Base-by-base conservation (phyloP, 2,797 vertebrate genomes). In the Halcyon chelicuti region DNA sequence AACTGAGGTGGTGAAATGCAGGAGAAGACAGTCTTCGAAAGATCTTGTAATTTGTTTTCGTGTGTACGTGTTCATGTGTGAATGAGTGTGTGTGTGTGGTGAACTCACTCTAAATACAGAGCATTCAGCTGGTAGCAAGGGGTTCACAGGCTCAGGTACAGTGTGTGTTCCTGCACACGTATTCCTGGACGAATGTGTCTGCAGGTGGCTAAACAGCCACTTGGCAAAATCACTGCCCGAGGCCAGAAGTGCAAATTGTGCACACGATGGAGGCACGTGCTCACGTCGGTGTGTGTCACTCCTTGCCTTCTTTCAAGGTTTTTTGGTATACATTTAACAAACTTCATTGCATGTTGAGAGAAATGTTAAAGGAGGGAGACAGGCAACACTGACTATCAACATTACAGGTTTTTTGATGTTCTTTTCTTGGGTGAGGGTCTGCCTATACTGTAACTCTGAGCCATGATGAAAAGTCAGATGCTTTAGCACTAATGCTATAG, bases 171-270 rank as follows among this genome's bases (percentile, higher is more conserved):
- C 75, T 39, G 76, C 20, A 31, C 70, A n/a, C 60, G 1, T 12
- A 1, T 33, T 52, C 65, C 47, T 63, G 87, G 70, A 2, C 65
- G 3, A 12, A 12, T 6, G 33, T 71, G 70, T 14, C 49, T 70
- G 63, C 90, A 88, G 51, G 5, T 60, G 76, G 76, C 26, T 66
- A 23, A 49, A 11, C 9, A 78, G 58, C 21, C 89, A 5, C 28
- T 65, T 51, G 0, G 0, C 31, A 23, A 28, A 44, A 10, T 5
- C 4, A 0, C 66, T 86, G 87, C 44, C 62, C 31, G 18, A 14
- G 54, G 49, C 40, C 44, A 67, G 60, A 25, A 63, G 67, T 31
- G 70, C 42, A 31, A 5, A 26, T 8, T 8, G 39, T 44, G 77
- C 60, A 37, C 19, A 0, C 35, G 4, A 49, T 15, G 51, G n/a